Evolutionary conservation across 2,888 invertebrate species (phyloP), one percentile per base, ranked within the genome.

Genomic region (Rhamnusium bicolor): DNA sequence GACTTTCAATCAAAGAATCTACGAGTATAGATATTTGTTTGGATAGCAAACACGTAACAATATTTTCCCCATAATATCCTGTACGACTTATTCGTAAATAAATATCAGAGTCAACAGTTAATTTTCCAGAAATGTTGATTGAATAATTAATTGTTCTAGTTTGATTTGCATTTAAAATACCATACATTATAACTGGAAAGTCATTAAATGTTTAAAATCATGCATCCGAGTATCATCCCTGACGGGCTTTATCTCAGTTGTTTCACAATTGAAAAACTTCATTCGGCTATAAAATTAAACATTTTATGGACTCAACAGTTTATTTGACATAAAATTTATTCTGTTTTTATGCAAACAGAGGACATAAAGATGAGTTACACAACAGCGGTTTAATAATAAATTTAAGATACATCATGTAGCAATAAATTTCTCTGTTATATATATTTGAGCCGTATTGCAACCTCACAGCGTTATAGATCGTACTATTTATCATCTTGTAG

Each of bases 271-370:
- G 14, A 32, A 58, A 24, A 8, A 18, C 58, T 18, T 32, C 27
- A 18, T 54, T 54, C 54, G 21, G 46, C 61, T 29, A 46, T 61
- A 61, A 61, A 61, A 61, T 16, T 40, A 61, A 61, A 21, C 61
- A 32, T 46, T 61, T 61, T 46, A 61, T 61, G 18, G 40, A 46
- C 61, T 58, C 32, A 12, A 27, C 61, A 46, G 19, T 61, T 61
- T 61, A 61, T 40, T 5, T 10, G n/a, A n/a, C 21, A 21, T 46
- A n/a, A 46, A 40, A 21, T 46, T 19, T 19, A 61, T 61, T 46
- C 12, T 3, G 61, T 61, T 61, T 46, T 61, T 61, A 61, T 61
- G 61, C 46, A 61, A 61, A 61, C 16, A 61, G 12, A 14, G 46
- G 14, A 12, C 61, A 46, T 46, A 61, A 61, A 61, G 40, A 46